Evolutionary conservation across 2,113 vertebrate genomes (phyloP), one percentile per base, ranked within the genome.

Genomic region (Larimichthys crocea): DNA sequence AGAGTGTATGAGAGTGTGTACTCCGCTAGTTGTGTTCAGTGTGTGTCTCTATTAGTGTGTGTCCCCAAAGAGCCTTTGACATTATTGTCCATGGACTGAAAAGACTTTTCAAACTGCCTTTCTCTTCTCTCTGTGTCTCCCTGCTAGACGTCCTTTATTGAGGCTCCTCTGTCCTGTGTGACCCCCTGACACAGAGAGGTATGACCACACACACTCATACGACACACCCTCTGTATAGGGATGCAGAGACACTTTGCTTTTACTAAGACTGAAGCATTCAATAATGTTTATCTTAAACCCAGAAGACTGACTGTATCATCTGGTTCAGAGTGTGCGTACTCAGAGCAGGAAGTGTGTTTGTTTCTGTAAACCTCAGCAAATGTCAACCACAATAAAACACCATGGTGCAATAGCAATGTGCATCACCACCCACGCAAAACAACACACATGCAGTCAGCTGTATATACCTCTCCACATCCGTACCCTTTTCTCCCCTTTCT

Each of bases 121-220:
- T 88, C 60, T 83, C 71, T 74, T 81, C n/a, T 82, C 29, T 76
- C 35, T 84, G 20, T 88, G 50, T 88, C 65, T 83, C 75, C 77
- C 76, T 75, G 60, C 44, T 69, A 93, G 92, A 88, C 84, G 1
- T 87, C 78, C 76, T 55, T 82, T 74, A 62, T 69, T 83, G 88
- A 87, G 49, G 84, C 52, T 86, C 85, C 80, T 82, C 86, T 86
- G 83, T 76, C 80, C 86, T 74, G 86, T 86, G 91, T 85, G 91
- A 88, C 89, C 86, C 83, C 85, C 86, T 71, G 87, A 89, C 85
- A 88, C 85, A 81, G 85, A 91, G 84, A 94, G 92, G 93, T 93
- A 92, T 20, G 88, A 71, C 69, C 72, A 2, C 76, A 59, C 79
- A 57, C 77, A 44, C 56, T 9, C 83, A 67, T 69, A 44, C 63